Base-by-base conservation (phyloP, 1,140 invertebrate genomes). In the Panonychus citri region DNA sequence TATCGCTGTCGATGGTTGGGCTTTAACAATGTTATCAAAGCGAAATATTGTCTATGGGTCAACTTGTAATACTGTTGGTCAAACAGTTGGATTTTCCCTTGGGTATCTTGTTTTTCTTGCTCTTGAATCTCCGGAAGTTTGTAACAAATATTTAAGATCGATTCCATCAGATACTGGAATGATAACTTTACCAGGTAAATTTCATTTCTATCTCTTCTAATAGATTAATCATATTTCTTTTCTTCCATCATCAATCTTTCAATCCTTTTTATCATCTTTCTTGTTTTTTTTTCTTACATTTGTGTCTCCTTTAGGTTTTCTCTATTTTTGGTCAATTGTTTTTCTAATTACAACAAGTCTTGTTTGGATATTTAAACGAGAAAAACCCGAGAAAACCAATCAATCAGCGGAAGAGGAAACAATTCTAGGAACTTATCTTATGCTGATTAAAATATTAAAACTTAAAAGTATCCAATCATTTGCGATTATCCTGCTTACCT, bases 1-100 rank as follows among this genome's bases (percentile, higher is more conserved):
- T 71, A 97, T 99, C 67, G 93, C 91, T 55, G 93, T 99, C 1
- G 95, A 99, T 77, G 95, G 95, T 3, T 99, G 95, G 95, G 94
- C 94, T 2, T 71, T 99, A 1, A 98, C 94, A 3, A 98, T 99
- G 86, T 72, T 99, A 3, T 86, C 90, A 68, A 83, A 81, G 76
- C 66, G 69, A 54, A 98, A 98, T 74, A 88, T 98, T 34, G 89
- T 87, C n/a, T 91, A 96, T 73, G 95, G 94, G 10, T 96, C 91
- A 13, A 98, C 93, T 0, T 98, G 95, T 68, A 99, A 99, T 66
- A 85, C 84, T 64, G 89, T 97, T 12, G 95, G 95, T 19, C 94
- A 99, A 74, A 97, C 91, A 0, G 83, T 88, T 55, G 95, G 95
- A 1, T 95, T 87, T 70, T 97, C 98, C 66, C 70, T 98, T 1